Evolutionary conservation across 2,888 invertebrate species (phyloP), one percentile per base, ranked within the genome.

Genomic region (Phoenoteleia sp.): DNA sequence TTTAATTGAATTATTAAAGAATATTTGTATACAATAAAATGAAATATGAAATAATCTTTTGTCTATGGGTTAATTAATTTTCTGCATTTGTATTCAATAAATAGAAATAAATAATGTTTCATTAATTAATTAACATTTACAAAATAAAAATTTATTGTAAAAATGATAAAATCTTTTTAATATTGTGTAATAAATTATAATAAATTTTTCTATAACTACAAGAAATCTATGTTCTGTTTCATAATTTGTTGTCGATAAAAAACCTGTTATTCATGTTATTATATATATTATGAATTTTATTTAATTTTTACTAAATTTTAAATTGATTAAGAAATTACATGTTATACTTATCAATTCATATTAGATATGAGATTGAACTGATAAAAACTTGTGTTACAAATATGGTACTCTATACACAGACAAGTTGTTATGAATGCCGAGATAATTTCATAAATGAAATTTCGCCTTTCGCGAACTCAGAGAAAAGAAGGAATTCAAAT

Each of bases 361-460:
- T n/a, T n/a, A 42, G 62, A n/a, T 25, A 42, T 21, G 36, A 42
- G 62, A 42, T 62, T 62, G n/a, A 39, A 19, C 42, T 42, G 62
- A 62, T 62, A 62, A 62, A 42, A 62, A 25, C 42, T 13, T 42
- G 54, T 54, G 17, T 54, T 62, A 25, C 62, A 62, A 62, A 62
- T 62, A 42, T 42, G 49, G 4, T 21, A 49, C 9, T 4, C 27
- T 2, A 25, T n/a, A n/a, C n/a, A n/a, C n/a, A n/a, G n/a, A 27
- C 52, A 6, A 27, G 27, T 52, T 52, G 4, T 25, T 25, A 52
- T 15, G 9, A 52, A 27, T 11, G 9, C 11, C 23, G 23, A 49
- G 13, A 13, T 6, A 49, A n/a, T 49, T 49, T 21, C n/a, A n/a
- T 23, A 15, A 11, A 23, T 49, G 23, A 21, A 49, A 23, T 49